Base-by-base conservation (phyloP, 2,797 vertebrate species). In the Sebastes matsubarae region DNA sequence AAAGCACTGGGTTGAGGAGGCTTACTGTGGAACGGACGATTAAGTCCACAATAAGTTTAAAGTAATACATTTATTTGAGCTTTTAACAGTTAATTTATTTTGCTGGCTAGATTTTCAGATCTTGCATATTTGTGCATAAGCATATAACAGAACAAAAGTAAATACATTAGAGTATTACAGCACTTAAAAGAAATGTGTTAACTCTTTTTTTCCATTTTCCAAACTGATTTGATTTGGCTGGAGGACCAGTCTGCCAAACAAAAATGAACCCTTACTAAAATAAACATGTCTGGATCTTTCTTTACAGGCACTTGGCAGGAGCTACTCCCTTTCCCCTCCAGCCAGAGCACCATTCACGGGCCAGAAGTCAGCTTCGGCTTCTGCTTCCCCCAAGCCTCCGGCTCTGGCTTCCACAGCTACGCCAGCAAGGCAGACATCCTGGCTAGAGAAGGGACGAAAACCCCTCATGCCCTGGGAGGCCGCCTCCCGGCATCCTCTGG, bases 401-500 rank as follows among this genome's bases (percentile, higher is more conserved):
- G 89, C 91, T 77, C 92, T 92, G 75, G 88, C 94, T 69, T 89
- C 83, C 7, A 77, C 84, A 2, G 82, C 87, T 80, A 91, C 91
- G 77, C 73, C 88, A 29, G 80, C 82, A 82, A 94, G 91, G 79
- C 90, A 95, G 81, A 79, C 86, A 0, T 42, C 88, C 73, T 89
- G 87, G 88, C 88, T 86, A 5, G 93, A 96, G 77, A 96, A 89
- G 84, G 89, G 93, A 55, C 87, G 81, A 86, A 98, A 96, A 92
- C 95, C 95, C 63, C 94, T 89, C 8, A 96, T 96, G 3, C 98
- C 98, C 29, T 99, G 98, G 98, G 97, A 99, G 93, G 98, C 98
- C 1, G 98, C 98, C 0, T 95, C 97, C 22, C 96, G 94, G 29
- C 97, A 97, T 82, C 97, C 98, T 11, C 89, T 98, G 12, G 98